Evolutionary conservation across 2,797 vertebrate species (phyloP).

Genomic region (Melopsittacus undulatus): DNA sequence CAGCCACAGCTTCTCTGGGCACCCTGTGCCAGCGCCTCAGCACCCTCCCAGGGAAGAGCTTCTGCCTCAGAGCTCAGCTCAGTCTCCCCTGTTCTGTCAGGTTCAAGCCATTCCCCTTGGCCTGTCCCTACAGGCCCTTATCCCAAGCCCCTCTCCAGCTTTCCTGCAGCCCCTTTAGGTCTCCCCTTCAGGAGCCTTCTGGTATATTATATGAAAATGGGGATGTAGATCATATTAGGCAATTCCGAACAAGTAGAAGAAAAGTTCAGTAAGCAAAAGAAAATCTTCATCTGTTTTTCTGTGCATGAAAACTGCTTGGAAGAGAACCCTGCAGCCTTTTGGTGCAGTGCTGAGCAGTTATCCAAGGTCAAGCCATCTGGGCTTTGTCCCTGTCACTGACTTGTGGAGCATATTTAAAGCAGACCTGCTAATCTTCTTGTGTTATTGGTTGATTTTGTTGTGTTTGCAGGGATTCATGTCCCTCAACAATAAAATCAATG

Average conservation of each 20-base stretch:
- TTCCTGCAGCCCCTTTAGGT: neutral
- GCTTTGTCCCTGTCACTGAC: neutral
- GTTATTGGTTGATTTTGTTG: accelerated
- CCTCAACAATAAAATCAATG: neutral
- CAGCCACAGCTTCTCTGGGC: no score
- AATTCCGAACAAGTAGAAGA: neutral
- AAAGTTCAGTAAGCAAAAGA: neutral
- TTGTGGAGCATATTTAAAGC: neutral
- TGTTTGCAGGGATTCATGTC: neutral
- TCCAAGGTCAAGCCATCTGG: neutral
- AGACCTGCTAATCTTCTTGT: neutral
- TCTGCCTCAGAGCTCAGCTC: no score
- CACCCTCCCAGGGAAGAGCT: no score
- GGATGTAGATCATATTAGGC: neutral
- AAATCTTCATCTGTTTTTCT: neutral
- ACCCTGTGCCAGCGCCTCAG: no score
- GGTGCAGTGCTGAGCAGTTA: neutral
- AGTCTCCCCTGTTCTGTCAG: no score
- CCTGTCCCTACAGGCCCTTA: no score
- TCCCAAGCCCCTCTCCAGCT: neutral
- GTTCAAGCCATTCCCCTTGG: no score
- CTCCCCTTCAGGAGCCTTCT: neutral
- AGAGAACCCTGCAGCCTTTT: neutral
- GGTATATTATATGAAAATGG: neutral
- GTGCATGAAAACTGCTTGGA: neutral